phyloP scores from a whole-genome alignment of 2,797 vertebrate species.

The Sebastes kiyomatsui region DNA sequence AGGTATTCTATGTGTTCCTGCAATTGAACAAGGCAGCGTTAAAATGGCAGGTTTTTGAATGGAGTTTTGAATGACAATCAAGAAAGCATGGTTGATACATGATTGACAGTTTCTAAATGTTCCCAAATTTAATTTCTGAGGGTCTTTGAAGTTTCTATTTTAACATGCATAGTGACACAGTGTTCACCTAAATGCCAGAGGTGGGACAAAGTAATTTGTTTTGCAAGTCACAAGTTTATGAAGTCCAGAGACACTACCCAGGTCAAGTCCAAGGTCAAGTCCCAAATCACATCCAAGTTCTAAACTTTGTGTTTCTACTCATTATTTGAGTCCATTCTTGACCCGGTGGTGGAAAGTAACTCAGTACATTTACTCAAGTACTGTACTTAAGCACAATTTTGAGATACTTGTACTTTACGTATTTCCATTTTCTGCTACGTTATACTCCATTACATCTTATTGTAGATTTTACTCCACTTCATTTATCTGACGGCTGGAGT shows the following conservation, averaged over 20 bases:
- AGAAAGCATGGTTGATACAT: neutral
- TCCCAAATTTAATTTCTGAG: neutral
- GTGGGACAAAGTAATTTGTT: neutral
- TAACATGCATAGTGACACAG: neutral
- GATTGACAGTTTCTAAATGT: neutral
- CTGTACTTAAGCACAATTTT: too few species aligned
- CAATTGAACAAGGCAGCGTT: neutral
- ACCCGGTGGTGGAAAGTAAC: too few species aligned
- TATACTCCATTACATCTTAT: too few species aligned
- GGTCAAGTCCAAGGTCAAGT: neutral
- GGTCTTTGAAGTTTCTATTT: neutral
- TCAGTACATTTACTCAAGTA: too few species aligned
- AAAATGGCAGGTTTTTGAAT: neutral
- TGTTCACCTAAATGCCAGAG: neutral
- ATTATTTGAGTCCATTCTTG: neutral
- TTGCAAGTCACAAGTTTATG: too few species aligned
- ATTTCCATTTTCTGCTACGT: too few species aligned
- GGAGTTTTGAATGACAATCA: neutral
- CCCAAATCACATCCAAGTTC: neutral
- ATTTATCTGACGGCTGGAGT: too few species aligned
- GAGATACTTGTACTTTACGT: too few species aligned
- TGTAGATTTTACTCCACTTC: too few species aligned
- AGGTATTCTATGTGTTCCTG: neutral
- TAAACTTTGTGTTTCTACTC: neutral
- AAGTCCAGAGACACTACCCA: neutral